Evolutionary conservation across 2,113 vertebrate genomes (phyloP).

Genomic region (Apus apus): DNA sequence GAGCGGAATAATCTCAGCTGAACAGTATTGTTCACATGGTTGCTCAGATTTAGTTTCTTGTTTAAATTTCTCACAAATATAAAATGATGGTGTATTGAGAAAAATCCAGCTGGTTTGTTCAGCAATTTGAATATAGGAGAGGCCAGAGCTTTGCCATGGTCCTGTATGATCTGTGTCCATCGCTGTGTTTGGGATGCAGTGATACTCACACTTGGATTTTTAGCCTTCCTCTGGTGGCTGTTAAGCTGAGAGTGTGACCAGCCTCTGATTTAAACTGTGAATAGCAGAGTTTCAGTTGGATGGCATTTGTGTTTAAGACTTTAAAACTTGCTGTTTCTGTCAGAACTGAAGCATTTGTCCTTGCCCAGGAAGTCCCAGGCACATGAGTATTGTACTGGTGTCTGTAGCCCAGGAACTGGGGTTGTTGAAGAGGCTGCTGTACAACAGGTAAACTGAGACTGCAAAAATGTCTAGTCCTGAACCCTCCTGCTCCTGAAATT

Average conservation of each 20-base stretch:
- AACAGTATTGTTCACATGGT: not conserved
- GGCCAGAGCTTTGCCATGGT: not conserved
- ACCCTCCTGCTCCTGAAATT: not conserved
- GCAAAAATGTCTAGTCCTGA: not conserved
- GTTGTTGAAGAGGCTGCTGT: not conserved
- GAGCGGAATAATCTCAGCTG: not conserved
- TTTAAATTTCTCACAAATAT: not conserved
- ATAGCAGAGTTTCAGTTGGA: not conserved
- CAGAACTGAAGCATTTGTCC: not conserved
- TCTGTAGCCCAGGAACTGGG: not conserved
- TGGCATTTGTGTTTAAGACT: not conserved
- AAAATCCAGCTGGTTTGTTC: not conserved
- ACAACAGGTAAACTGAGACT: not conserved
- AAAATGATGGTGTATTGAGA: not conserved
- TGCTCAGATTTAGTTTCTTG: not conserved
- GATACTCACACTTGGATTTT: not conserved
- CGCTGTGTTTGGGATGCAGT: not conserved
- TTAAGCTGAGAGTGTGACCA: not conserved
- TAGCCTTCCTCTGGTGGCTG: not conserved
- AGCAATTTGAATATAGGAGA: not conserved
- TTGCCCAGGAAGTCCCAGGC: not conserved
- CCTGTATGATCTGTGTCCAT: accelerated
- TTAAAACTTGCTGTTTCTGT: not conserved
- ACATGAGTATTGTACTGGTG: not conserved
- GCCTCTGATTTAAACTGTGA: not conserved